phyloP scores from a whole-genome alignment of 2,888 invertebrate species.

The Gibbula magus region DNA sequence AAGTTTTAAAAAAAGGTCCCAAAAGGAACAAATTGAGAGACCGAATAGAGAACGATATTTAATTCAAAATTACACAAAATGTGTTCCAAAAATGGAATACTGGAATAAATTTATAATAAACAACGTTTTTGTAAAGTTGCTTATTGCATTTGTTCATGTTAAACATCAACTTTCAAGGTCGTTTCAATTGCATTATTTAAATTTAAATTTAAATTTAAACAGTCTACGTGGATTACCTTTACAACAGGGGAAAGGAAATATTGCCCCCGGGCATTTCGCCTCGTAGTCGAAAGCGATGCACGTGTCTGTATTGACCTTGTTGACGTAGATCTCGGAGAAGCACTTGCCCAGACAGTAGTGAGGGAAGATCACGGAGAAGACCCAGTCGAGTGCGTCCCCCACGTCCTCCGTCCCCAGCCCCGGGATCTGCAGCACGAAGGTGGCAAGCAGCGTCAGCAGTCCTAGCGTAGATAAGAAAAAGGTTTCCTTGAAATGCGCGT shows the following conservation, averaged over 20 bases:
- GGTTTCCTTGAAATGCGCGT: too few species aligned
- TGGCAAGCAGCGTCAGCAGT: conserved; percentile 82
- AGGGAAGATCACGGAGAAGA: conserved; percentile 82
- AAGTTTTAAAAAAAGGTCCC: too few species aligned
- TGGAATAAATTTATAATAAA: too few species aligned
- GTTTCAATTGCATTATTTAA: too few species aligned
- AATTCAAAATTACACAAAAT: too few species aligned
- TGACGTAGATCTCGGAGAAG: conserved; percentile 75
- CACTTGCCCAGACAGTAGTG: conserved; percentile 80
- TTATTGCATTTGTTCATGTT: too few species aligned
- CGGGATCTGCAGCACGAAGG: conserved; percentile 82
- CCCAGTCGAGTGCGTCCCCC: conserved; percentile 79
- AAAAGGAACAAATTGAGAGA: too few species aligned
- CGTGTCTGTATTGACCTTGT: conserved; percentile 49
- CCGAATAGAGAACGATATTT: too few species aligned
- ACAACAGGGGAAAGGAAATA: conserved; percentile 39
- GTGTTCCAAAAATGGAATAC: too few species aligned
- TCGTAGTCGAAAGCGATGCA: conserved; percentile 57
- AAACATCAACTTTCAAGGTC: too few species aligned
- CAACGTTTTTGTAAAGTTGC: too few species aligned
- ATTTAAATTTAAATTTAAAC: too few species aligned
- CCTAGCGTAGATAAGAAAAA: conserved; percentile 76
- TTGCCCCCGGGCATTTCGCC: background rate
- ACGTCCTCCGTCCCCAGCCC: conserved; percentile 79
- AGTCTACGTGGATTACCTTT: conserved; percentile 32